These are phyloP conservation scores for Pheosia tremula DNA, from an alignment of 2,888 invertebrate species.

Conservation along the genomic window DNA sequence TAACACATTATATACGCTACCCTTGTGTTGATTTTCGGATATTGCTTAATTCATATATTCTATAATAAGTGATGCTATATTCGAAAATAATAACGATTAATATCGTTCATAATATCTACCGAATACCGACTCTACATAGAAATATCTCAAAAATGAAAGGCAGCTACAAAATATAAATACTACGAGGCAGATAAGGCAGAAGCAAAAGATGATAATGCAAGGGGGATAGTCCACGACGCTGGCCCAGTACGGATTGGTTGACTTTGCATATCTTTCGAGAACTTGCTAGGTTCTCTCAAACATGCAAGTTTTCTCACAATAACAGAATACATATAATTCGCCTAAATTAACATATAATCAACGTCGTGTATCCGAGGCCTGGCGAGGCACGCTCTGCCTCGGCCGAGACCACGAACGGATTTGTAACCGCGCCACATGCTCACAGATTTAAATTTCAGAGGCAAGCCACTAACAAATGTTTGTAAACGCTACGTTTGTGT, in stretches of 20 bases:
- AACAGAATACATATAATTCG: slow-evolving; percentile 41
- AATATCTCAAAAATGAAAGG: too few species aligned
- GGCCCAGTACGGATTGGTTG: too few species aligned
- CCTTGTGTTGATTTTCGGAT: not conserved
- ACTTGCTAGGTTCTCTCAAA: too few species aligned
- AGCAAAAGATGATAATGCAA: too few species aligned
- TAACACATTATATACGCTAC: too few species aligned
- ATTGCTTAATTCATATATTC: slow-evolving; percentile 2
- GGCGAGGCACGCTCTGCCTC: slow-evolving; percentile 38
- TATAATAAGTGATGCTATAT: not conserved
- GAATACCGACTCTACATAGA: too few species aligned
- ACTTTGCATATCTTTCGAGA: too few species aligned
- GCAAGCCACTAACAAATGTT: slow-evolving; percentile 31
- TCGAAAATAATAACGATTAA: not conserved
- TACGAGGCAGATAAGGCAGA: not conserved
- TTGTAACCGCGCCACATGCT: slow-evolving; percentile 39
- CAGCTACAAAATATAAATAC: too few species aligned
- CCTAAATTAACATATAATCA: slow-evolving; percentile 52
- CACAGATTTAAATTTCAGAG: slow-evolving; percentile 31
- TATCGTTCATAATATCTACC: too few species aligned
- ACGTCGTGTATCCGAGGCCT: slow-evolving; percentile 39
- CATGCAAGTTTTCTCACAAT: too few species aligned
- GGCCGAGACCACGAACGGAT: slow-evolving; percentile 37
- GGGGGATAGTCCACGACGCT: too few species aligned
- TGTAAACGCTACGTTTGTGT: slow-evolving; percentile 10